Percentiles rank a stretch among this genome's conserved stretches.
Conservation (phyloP, 2,888 invertebrate species). For the Gymnocheta viridis region DNA sequence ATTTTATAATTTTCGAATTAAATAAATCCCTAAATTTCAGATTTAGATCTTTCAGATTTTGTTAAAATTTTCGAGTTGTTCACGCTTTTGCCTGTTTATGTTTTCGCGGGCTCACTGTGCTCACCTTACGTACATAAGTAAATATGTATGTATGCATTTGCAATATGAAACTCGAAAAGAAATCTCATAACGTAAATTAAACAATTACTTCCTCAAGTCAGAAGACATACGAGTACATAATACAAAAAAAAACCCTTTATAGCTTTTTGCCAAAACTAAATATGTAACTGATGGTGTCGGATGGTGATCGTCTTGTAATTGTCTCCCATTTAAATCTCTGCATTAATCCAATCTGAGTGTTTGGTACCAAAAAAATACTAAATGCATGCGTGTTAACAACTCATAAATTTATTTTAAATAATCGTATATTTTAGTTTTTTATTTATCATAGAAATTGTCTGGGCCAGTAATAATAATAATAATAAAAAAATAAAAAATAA, state of each 20-base stretch:
- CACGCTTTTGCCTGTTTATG: too few species aligned
- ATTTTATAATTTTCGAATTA: too few species aligned
- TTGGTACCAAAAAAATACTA: slow-evolving; percentile 21
- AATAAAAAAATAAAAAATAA: slow-evolving; percentile 28
- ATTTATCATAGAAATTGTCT: slow-evolving; percentile 43
- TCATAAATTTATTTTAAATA: slow-evolving; percentile 65
- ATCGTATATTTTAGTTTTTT: slow-evolving; percentile 27
- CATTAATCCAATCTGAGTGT: slow-evolving; percentile 23
- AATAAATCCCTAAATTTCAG: too few species aligned
- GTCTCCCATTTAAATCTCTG: slow-evolving; percentile 17
- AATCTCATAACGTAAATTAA: background rate
- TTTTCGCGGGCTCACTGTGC: too few species aligned
- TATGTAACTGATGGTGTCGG: background rate
- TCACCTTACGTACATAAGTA: background rate
- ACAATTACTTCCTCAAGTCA: slow-evolving; percentile 6
- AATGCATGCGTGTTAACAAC: slow-evolving; percentile 63
- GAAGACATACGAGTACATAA: background rate
- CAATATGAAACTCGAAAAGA: background rate
- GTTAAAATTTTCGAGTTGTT: too few species aligned
- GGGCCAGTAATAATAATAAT: slow-evolving; percentile 28
- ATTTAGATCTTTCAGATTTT: too few species aligned
- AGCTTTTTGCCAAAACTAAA: background rate
- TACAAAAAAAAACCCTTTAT: slow-evolving; percentile 1
- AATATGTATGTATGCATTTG: too few species aligned
- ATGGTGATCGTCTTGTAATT: slow-evolving; percentile 18